A percentile compares a stretch with the other conserved stretches of the same genome.
Evolutionary conservation across 2,888 invertebrate species (phyloP).

Genomic region (Andricus curvator): DNA sequence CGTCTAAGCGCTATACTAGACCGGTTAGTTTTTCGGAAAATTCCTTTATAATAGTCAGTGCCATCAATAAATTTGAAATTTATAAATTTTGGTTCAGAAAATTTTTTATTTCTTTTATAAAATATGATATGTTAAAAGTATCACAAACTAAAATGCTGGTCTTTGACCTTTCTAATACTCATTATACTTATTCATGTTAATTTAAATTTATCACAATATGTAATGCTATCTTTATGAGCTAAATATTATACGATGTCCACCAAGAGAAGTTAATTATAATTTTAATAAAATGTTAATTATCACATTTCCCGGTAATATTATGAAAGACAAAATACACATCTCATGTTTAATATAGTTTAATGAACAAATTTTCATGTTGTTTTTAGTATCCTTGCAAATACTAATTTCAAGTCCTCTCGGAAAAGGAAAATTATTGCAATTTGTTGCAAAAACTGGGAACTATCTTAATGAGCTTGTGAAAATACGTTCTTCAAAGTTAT

Average conservation of each 20-base stretch:
- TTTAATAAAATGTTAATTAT: background rate
- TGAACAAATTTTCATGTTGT: background rate
- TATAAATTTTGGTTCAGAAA: too few relatives aligned
- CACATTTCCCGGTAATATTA: background rate
- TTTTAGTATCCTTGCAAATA: background rate
- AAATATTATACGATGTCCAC: background rate
- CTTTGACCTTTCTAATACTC: background rate
- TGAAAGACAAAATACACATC: background rate
- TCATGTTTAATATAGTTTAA: background rate
- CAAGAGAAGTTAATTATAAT: background rate
- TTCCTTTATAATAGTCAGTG: too few relatives aligned
- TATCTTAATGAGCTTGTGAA: background rate
- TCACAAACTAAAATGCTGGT: too few relatives aligned
- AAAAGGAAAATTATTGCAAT: background rate
- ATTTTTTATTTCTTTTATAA: too few relatives aligned
- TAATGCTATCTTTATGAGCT: background rate
- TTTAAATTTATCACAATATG: background rate
- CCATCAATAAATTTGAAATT: too few relatives aligned
- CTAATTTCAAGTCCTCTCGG: background rate
- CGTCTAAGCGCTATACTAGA: too few relatives aligned
- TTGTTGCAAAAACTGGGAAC: background rate
- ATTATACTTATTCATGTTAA: background rate
- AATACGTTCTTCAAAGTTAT: conserved; percentile 5
- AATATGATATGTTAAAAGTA: too few relatives aligned
- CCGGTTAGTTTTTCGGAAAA: too few relatives aligned